Percentiles rank a stretch among this genome's conserved stretches.
These are phyloP conservation scores for Actenoides lindsayi DNA, from an alignment of 2,113 vertebrate species.

Conservation along the genomic window DNA sequence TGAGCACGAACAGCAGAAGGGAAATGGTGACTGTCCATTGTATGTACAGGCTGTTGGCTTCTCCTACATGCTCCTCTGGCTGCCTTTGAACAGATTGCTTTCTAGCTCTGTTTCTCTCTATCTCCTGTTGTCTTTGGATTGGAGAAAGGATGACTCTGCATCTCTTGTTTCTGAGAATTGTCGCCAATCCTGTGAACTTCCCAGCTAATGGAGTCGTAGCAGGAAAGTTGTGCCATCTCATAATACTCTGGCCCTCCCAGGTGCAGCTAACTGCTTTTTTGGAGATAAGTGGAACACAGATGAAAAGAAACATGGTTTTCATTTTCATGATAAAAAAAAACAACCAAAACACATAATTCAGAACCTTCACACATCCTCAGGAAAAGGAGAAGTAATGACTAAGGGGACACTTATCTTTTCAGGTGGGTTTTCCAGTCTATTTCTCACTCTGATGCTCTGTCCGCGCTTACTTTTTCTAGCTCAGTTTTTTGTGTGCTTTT, in stretches of 20 bases:
- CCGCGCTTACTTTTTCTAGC: background rate
- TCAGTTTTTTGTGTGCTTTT: background rate
- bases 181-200: background rate
- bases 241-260: background rate
- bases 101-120: background rate
- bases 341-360: background rate
- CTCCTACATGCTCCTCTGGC: background rate
- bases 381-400: slow-evolving; percentile 16
- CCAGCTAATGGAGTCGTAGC: background rate
- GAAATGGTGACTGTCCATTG: background rate
- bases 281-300: background rate
- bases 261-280: background rate
- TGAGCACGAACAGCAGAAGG: background rate
- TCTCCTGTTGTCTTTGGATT: background rate
- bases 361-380: background rate
- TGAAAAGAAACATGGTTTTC: background rate
- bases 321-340: background rate
- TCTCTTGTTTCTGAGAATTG: background rate
- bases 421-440: slow-evolving; percentile 8
- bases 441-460: slow-evolving; percentile 13
- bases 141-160: background rate
- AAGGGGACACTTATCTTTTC: slow-evolving; percentile 35
- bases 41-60: background rate
- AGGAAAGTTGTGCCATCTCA: background rate
- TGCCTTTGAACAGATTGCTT: slow-evolving; percentile 6